Percentiles rank a stretch among this genome's conserved stretches.
These are phyloP conservation scores for Frankliniella fusca DNA, from an alignment of 2,888 invertebrate species.

Conservation along the genomic window DNA sequence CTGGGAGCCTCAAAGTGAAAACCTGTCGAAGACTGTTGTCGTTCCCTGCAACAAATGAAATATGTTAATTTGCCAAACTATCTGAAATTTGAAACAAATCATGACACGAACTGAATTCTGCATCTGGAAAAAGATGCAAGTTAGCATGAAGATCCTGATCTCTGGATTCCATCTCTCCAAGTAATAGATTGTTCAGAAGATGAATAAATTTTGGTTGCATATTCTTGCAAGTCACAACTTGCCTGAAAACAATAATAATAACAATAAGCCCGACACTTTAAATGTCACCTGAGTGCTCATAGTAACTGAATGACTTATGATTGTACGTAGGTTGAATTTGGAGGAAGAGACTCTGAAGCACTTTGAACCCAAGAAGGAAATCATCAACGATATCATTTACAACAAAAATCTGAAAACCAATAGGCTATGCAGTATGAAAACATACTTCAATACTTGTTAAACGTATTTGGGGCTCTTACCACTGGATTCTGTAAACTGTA, in stretches of 20 bases:
- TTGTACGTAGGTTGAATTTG: slow-evolving; percentile 59
- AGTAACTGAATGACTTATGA: slow-evolving; percentile 41
- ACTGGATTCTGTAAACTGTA: slow-evolving; percentile 63
- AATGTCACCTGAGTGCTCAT: background rate
- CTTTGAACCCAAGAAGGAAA: slow-evolving; percentile 56
- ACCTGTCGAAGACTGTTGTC: slow-evolving; percentile 57
- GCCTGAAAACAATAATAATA: slow-evolving; percentile 32
- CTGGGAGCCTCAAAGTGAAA: slow-evolving; percentile 53
- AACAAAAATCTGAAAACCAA: slow-evolving; percentile 54
- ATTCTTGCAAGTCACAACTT: slow-evolving; percentile 43
- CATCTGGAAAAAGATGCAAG: slow-evolving; percentile 55
- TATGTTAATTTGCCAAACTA: background rate
- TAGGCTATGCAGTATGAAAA: slow-evolving; percentile 35
- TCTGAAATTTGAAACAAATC: slow-evolving; percentile 32
- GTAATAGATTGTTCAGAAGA: slow-evolving; percentile 49
- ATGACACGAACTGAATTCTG: slow-evolving; percentile 55
- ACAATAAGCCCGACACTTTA: background rate
- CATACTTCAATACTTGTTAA: slow-evolving; percentile 13
- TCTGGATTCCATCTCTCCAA: slow-evolving; percentile 39
- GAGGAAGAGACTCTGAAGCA: slow-evolving; percentile 56
- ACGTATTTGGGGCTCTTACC: slow-evolving; percentile 45
- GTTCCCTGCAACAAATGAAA: slow-evolving; percentile 47
- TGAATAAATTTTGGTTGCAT: slow-evolving; percentile 53
- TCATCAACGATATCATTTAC: slow-evolving; percentile 65
- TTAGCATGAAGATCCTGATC: slow-evolving; percentile 47